Percentiles rank a stretch among this genome's conserved stretches.
Evolutionary conservation across 2,113 vertebrate species (phyloP).

Genomic region (Nansenia antarctica): DNA sequence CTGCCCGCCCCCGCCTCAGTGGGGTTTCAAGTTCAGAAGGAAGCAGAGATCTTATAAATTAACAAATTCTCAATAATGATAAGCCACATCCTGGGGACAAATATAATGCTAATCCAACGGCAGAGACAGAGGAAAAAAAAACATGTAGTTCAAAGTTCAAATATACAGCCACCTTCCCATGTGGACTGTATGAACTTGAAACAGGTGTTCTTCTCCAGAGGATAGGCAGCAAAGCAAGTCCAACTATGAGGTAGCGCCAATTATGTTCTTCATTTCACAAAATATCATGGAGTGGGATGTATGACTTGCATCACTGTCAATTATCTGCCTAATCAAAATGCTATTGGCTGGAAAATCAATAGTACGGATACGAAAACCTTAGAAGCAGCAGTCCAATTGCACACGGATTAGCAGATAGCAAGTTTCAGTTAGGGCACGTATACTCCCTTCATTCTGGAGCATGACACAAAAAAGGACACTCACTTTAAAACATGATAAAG

Average conservation of each 20-base stretch:
- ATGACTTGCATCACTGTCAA: background rate
- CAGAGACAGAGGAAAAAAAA: background rate
- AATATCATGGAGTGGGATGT: background rate
- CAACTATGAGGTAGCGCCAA: conserved; percentile 14
- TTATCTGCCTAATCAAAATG: background rate
- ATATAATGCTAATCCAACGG: background rate
- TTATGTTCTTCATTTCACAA: conserved; percentile 8
- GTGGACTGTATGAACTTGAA: background rate
- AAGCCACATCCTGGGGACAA: conserved; percentile 4
- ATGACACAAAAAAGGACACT: conserved; percentile 2
- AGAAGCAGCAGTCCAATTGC: conserved; percentile 9
- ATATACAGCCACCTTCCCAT: background rate
- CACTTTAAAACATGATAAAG: conserved; percentile 1
- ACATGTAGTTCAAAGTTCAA: background rate
- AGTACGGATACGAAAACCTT: background rate
- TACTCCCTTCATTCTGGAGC: background rate
- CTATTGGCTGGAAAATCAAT: background rate
- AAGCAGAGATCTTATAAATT: conserved; percentile 1
- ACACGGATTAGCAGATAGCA: conserved; percentile 1
- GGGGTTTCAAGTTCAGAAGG: conserved; percentile 2
- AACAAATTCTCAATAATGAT: background rate
- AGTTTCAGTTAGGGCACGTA: background rate
- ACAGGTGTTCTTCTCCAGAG: conserved; percentile 6
- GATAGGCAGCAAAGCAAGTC: background rate
- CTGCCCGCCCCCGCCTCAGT: background rate